Conservation (phyloP, 1,140 invertebrate genomes). For the Protaetia brevitarsis region DNA sequence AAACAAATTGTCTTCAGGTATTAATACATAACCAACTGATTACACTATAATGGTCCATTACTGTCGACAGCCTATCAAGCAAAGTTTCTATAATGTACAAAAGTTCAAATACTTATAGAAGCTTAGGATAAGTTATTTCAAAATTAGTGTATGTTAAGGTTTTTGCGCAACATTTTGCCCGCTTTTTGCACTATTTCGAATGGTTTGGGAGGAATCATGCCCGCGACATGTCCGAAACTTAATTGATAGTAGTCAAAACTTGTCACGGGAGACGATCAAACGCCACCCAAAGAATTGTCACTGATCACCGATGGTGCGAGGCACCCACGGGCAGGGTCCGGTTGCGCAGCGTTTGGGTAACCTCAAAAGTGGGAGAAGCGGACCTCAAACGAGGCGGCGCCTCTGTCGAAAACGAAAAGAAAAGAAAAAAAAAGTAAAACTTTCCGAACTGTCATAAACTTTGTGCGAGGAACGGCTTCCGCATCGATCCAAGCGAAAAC, state of each 20-base stretch:
- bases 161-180: too few relatives aligned
- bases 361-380: constrained; percentile 7
- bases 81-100: too few relatives aligned
- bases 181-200: too few relatives aligned
- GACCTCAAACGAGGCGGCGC: constrained; percentile 6
- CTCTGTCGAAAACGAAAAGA: not conserved
- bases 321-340: constrained; percentile 20
- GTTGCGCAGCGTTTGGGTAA: not conserved
- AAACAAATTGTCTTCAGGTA: too few relatives aligned
- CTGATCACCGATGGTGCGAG: constrained; percentile 26
- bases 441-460: constrained; percentile 22
- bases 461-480: not conserved
- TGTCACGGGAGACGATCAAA: not conserved
- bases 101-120: too few relatives aligned
- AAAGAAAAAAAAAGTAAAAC: not conserved
- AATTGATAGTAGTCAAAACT: not conserved
- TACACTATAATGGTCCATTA: too few relatives aligned
- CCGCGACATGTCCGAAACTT: not conserved
- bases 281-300: constrained; percentile 15
- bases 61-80: too few relatives aligned
- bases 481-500: constrained; percentile 15
- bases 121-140: too few relatives aligned
- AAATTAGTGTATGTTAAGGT: too few relatives aligned
- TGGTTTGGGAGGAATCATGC: not conserved
- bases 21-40: too few relatives aligned